Evolutionary conservation across 2,797 vertebrate genomes (phyloP).

Genomic region (Pipistrellus kuhlii): DNA sequence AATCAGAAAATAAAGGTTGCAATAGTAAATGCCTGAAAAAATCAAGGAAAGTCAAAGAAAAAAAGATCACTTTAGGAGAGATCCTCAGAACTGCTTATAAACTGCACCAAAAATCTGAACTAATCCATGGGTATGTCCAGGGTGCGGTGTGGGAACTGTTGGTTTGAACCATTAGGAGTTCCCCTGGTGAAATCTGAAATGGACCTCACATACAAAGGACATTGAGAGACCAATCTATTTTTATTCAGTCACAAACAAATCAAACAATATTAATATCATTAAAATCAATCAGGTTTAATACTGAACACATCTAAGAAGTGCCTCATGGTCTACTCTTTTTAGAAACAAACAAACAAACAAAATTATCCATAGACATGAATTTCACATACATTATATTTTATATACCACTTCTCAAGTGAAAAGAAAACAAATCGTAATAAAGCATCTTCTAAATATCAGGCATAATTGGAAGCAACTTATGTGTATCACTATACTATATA

Average conservation of each 20-base stretch:
- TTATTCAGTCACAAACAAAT: constrained; percentile 4
- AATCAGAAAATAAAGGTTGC: background rate
- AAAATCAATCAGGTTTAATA: background rate
- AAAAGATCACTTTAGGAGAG: background rate
- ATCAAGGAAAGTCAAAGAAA: background rate
- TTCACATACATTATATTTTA: background rate
- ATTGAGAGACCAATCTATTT: background rate
- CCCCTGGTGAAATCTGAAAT: background rate
- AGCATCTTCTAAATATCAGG: background rate
- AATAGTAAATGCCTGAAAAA: background rate
- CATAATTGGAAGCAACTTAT: background rate
- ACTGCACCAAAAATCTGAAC: background rate
- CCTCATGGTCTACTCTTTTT: background rate
- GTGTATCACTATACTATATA: background rate
- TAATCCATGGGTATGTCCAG: background rate
- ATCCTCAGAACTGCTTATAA: background rate
- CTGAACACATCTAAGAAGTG: background rate
- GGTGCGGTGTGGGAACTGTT: background rate
- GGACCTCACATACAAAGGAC: background rate
- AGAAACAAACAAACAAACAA: background rate
- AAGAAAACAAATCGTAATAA: background rate
- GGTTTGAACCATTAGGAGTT: background rate
- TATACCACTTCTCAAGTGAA: background rate
- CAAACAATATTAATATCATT: background rate
- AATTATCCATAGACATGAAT: background rate